Conservation (phyloP, 2,797 vertebrate species). For the Eupleurogrammus muticus region DNA sequence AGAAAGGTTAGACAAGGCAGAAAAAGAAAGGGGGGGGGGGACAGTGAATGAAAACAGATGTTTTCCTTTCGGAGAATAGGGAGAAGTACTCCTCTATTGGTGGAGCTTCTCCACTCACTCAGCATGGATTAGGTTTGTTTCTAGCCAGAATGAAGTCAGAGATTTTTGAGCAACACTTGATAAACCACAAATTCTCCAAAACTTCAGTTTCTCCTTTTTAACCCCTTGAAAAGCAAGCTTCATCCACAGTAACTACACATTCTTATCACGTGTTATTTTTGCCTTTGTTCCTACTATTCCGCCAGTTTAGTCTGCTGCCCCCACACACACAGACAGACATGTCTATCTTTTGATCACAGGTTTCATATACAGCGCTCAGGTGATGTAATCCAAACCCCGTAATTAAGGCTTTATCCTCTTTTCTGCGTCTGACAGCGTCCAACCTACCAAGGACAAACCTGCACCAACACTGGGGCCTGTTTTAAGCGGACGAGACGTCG, state of each 20-base stretch:
- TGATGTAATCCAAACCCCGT: conserved; percentile 65
- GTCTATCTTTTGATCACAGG: conserved; percentile 70
- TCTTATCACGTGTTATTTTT: conserved; percentile 7
- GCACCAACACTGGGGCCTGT: not conserved
- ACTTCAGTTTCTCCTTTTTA: conserved; percentile 22
- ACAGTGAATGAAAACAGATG: conserved; percentile 65
- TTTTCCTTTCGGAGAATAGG: conserved; percentile 35
- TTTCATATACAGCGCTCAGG: conserved; percentile 38
- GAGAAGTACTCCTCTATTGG: conserved; percentile 24
- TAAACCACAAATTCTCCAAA: conserved; percentile 46
- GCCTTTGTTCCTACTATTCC: conserved; percentile 8
- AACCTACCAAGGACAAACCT: not conserved
- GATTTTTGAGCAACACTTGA: conserved; percentile 55
- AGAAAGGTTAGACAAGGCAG: conserved; percentile 57
- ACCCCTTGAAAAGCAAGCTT: not conserved
- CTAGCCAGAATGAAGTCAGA: conserved; percentile 43
- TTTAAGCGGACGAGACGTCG: not conserved
- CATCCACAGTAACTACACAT: conserved; percentile 19
- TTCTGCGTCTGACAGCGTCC: conserved; percentile 42
- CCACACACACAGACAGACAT: not conserved
- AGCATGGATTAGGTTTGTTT: conserved; percentile 31
- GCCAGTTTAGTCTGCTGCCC: conserved; percentile 44
- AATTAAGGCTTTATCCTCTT: conserved; percentile 65
- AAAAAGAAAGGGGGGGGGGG: too few species aligned
- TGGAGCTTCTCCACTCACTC: conserved; percentile 44